Conservation (phyloP, 2,888 invertebrate species). For the Limnephilus lunatus region DNA sequence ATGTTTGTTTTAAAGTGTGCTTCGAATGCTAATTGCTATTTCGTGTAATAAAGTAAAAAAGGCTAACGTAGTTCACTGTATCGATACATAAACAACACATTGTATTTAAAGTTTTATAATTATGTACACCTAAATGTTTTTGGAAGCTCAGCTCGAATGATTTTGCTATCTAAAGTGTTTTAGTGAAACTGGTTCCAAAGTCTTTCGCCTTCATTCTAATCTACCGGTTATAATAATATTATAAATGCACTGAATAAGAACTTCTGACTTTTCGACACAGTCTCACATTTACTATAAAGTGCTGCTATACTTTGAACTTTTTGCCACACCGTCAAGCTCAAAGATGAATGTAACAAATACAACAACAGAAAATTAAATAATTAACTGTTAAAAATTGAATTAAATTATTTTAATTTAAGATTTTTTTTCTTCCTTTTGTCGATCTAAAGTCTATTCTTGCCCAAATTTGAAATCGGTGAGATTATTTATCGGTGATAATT, state of each 20-base stretch:
- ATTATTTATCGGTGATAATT: not conserved
- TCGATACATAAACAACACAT: slow-evolving; percentile 44
- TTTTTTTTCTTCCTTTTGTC: not conserved
- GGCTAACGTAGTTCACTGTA: not conserved
- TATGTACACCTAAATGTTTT: slow-evolving; percentile 79
- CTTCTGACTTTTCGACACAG: not conserved
- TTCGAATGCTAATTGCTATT: not conserved
- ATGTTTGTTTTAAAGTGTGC: not conserved
- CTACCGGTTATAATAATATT: not conserved
- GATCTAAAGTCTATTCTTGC: not conserved
- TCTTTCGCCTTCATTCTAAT: slow-evolving; percentile 18
- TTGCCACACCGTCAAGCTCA: not conserved
- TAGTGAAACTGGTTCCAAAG: slow-evolving; percentile 41
- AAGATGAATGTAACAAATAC: slow-evolving; percentile 7
- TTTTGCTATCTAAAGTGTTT: slow-evolving; percentile 64
- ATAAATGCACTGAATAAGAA: slow-evolving; percentile 13
- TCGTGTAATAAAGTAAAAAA: slow-evolving; percentile 2
- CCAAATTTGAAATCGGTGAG: not conserved
- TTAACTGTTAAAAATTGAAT: not conserved
- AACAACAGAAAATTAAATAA: slow-evolving; percentile 16
- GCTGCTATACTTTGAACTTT: slow-evolving; percentile 55
- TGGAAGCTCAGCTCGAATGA: slow-evolving; percentile 80
- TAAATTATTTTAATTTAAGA: not conserved
- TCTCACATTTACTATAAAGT: slow-evolving; percentile 46
- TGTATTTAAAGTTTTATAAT: slow-evolving; percentile 63